Percentiles rank a stretch among this genome's conserved stretches.
phyloP scores from a whole-genome alignment of 2,113 vertebrate genomes.

The Rhegmatorhina hoffmannsi region DNA sequence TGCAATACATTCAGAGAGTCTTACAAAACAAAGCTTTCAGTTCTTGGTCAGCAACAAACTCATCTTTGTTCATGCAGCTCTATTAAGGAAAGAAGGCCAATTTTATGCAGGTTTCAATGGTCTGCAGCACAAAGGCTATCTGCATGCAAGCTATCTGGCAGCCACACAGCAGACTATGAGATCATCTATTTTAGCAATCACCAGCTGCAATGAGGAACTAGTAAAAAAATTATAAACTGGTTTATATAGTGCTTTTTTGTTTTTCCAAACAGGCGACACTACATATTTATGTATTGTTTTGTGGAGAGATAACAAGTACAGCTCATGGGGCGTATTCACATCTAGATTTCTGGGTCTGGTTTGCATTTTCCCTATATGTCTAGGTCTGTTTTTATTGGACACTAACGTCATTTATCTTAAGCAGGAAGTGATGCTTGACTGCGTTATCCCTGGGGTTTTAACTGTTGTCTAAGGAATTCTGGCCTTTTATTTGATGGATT shows the following conservation, averaged over 20 bases:
- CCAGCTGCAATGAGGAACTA: slow-evolving; percentile 72
- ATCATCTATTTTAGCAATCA: slow-evolving; percentile 76
- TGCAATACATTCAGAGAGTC: slow-evolving; percentile 77
- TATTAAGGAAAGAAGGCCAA: slow-evolving; percentile 85
- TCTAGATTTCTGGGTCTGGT: not conserved
- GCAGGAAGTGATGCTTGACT: slow-evolving; percentile 75
- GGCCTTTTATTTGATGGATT: slow-evolving; percentile 56
- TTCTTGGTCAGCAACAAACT: slow-evolving; percentile 85
- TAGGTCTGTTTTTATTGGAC: slow-evolving; percentile 43
- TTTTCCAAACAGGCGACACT: slow-evolving; percentile 43
- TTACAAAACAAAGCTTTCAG: slow-evolving; percentile 85
- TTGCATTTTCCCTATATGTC: not conserved
- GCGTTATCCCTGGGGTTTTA: slow-evolving; percentile 68
- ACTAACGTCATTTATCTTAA: slow-evolving; percentile 59
- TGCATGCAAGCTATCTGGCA: slow-evolving; percentile 81
- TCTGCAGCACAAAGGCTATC: slow-evolving; percentile 80
- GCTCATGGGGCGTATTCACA: not conserved
- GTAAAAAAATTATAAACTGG: slow-evolving; percentile 79
- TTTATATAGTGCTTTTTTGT: slow-evolving; percentile 70
- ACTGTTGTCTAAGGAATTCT: slow-evolving; percentile 67
- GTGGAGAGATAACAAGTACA: slow-evolving; percentile 52
- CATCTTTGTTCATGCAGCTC: slow-evolving; percentile 84
- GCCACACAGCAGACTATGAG: slow-evolving; percentile 73
- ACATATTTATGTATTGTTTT: slow-evolving; percentile 62
- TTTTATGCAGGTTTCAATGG: slow-evolving; percentile 86